phyloP scores from a whole-genome alignment of 2,113 vertebrate genomes.

The Pituophis catenifer region DNA sequence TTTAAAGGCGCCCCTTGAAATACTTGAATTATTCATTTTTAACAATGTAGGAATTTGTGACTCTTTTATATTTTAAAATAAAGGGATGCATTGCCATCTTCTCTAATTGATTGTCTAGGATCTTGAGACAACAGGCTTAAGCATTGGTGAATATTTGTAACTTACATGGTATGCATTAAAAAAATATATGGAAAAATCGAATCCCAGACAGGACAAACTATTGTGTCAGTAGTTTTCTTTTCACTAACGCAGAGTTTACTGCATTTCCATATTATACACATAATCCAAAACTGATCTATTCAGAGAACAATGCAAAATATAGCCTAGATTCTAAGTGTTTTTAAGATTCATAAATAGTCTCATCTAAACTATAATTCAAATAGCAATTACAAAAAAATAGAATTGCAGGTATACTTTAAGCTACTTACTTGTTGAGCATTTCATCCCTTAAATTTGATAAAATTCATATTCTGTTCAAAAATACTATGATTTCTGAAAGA shows the following conservation, averaged over 20 bases:
- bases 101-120: background rate
- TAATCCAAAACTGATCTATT: background rate
- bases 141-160: background rate
- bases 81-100: background rate
- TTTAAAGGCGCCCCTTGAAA: background rate
- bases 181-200: background rate
- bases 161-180: background rate
- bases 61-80: background rate
- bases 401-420: background rate
- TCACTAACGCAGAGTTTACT: fast-evolving
- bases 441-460: background rate
- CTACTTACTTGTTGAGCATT: conserved; percentile 11
- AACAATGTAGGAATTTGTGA: background rate
- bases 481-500: background rate
- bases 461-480: background rate
- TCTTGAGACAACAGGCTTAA: background rate
- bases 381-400: background rate
- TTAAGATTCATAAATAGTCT: background rate
- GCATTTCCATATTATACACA: background rate
- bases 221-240: background rate
- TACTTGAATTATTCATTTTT: background rate
- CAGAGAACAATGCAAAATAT: background rate
- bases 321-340: background rate
- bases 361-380: background rate
- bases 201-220: no score